phyloP scores from a whole-genome alignment of 2,888 invertebrate species.

The Lithosia quadra region DNA sequence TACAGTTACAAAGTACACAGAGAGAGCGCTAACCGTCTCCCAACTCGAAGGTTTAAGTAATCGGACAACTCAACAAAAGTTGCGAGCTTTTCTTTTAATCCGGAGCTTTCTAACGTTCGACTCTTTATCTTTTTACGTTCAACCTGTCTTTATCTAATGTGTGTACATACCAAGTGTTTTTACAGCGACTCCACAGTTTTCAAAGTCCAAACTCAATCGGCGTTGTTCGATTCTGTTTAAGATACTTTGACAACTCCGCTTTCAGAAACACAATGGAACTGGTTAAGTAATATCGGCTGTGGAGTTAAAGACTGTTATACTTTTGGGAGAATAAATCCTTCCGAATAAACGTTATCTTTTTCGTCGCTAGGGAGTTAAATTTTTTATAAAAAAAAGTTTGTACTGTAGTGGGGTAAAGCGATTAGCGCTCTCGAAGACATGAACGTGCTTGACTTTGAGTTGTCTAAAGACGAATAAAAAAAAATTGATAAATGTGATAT shows the following conservation, averaged over 20 bases:
- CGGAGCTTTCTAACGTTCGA: constrained; percentile 36
- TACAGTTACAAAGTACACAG: constrained; percentile 19
- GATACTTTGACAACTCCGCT: constrained; percentile 2
- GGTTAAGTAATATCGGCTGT: background rate
- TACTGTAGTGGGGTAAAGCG: background rate
- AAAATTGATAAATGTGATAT: too few relatives aligned
- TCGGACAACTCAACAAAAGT: constrained; percentile 42
- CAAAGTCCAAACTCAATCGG: constrained; percentile 16
- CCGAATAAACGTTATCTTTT: background rate
- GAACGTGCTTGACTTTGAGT: background rate
- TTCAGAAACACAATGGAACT: constrained; percentile 3
- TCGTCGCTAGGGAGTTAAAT: background rate
- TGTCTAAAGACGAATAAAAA: too few relatives aligned
- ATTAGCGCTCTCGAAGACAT: background rate
- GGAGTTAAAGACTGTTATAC: background rate
- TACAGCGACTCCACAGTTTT: constrained; percentile 9
- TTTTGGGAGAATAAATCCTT: background rate
- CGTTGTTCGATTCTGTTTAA: background rate
- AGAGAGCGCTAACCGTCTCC: constrained; percentile 20
- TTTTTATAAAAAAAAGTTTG: background rate
- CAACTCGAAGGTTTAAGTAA: constrained; percentile 44
- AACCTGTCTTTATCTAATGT: constrained; percentile 22
- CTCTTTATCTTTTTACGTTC: constrained; percentile 39
- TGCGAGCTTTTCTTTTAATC: constrained; percentile 41
- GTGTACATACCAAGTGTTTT: constrained; percentile 20